These are phyloP conservation scores for Monochamus saltuarius DNA, from an alignment of 1,140 invertebrate genomes.

Conservation along the genomic window DNA sequence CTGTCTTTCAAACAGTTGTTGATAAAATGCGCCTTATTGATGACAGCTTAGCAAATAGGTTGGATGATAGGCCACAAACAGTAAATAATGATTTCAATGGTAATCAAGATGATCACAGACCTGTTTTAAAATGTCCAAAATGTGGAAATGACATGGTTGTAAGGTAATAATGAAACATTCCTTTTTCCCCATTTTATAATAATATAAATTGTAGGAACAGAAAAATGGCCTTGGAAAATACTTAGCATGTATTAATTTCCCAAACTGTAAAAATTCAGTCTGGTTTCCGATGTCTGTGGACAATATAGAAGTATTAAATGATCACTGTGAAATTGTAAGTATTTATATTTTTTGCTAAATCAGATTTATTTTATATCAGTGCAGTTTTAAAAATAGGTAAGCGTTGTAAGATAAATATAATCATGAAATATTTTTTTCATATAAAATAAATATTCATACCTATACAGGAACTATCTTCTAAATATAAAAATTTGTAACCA, in stretches of 20 bases:
- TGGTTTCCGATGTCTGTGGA: slow-evolving; percentile 76
- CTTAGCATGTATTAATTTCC: slow-evolving; percentile 76
- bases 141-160: slow-evolving; percentile 73
- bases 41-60: slow-evolving; percentile 54
- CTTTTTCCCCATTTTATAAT: neutral
- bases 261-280: slow-evolving; percentile 74
- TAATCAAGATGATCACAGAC: slow-evolving; percentile 28
- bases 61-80: slow-evolving; percentile 50
- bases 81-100: slow-evolving; percentile 21
- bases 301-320: slow-evolving; percentile 62
- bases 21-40: slow-evolving; percentile 64
- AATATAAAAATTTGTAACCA: no score
- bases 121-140: slow-evolving; percentile 71
- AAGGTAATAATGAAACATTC: slow-evolving; percentile 19
- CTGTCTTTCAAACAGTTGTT: slow-evolving; percentile 71
- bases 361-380: no score
- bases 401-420: no score
- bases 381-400: no score
- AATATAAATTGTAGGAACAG: slow-evolving; percentile 53
- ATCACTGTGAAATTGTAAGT: slow-evolving; percentile 67
- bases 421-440: no score
- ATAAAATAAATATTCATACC: no score
- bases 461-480: no score
- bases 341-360: neutral
- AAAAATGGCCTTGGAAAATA: slow-evolving; percentile 69